phyloP scores from a whole-genome alignment of 2,113 vertebrate species.

The Burhinus bistriatus region DNA sequence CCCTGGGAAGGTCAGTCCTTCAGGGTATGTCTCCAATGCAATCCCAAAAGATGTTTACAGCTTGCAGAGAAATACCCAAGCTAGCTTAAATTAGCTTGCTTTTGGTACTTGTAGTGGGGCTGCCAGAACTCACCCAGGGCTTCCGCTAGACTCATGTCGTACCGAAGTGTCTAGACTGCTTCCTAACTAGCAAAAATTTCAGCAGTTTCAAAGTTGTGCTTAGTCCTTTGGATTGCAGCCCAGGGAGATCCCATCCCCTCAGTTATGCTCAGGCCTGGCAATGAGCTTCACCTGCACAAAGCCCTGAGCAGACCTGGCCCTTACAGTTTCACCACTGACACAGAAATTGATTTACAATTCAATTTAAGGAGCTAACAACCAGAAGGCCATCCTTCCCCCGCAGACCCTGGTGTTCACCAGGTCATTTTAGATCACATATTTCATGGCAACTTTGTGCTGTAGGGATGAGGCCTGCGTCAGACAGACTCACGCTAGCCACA shows the following conservation, averaged over 20 bases:
- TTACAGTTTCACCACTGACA: background rate
- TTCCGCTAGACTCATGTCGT: background rate
- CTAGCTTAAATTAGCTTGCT: background rate
- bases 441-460: fast-evolving
- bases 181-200: background rate
- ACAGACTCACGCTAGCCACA: background rate
- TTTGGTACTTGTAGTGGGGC: background rate
- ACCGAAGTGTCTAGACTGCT: background rate
- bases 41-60: background rate
- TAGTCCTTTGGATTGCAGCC: background rate
- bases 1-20: background rate
- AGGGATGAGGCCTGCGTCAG: fast-evolving
- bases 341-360: background rate
- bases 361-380: fast-evolving
- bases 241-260: background rate
- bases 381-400: background rate
- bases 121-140: background rate
- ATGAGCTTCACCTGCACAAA: background rate
- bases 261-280: background rate
- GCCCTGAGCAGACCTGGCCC: background rate
- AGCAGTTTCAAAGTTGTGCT: background rate
- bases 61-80: background rate
- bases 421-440: background rate
- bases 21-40: background rate
- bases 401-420: background rate